A percentile compares a stretch with the other conserved stretches of the same genome.
phyloP scores from a whole-genome alignment of 2,797 vertebrate species.

The Synaphobranchus kaupii region DNA sequence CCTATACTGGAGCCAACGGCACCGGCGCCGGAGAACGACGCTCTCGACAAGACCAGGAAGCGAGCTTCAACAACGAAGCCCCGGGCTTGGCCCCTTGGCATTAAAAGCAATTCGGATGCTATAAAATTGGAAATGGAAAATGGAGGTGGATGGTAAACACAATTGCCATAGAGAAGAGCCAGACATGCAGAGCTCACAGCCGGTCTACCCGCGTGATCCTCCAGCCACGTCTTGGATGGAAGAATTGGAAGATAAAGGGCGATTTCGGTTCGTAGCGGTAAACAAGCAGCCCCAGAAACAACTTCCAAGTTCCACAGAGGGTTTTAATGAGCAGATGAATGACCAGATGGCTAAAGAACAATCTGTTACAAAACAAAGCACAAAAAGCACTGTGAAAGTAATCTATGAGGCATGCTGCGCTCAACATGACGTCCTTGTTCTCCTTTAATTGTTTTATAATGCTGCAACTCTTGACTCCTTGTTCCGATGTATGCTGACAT shows the following conservation, averaged over 20 bases:
- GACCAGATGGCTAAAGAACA: constrained; percentile 23
- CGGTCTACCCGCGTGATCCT: background rate
- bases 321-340: constrained; percentile 36
- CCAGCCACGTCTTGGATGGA: background rate
- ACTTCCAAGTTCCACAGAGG: constrained; percentile 36
- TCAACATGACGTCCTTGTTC: constrained; percentile 16
- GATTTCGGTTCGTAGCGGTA: background rate
- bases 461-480: background rate
- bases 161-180: background rate
- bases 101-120: background rate
- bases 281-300: constrained; percentile 28
- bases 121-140: background rate
- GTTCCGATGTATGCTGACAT: background rate
- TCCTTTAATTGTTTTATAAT: background rate
- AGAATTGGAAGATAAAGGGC: constrained; percentile 1
- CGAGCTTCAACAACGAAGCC: too few relatives aligned
- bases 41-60: too few relatives aligned
- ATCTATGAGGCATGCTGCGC: constrained; percentile 10
- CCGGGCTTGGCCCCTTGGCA: too few relatives aligned
- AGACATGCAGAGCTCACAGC: background rate
- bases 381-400: background rate
- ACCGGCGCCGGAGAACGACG: too few relatives aligned
- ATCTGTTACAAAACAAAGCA: constrained; percentile 19
- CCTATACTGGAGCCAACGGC: too few relatives aligned
- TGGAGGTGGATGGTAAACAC: background rate